phyloP scores from a whole-genome alignment of 2,888 invertebrate species.

The Eudasyphora cyanicolor region DNA sequence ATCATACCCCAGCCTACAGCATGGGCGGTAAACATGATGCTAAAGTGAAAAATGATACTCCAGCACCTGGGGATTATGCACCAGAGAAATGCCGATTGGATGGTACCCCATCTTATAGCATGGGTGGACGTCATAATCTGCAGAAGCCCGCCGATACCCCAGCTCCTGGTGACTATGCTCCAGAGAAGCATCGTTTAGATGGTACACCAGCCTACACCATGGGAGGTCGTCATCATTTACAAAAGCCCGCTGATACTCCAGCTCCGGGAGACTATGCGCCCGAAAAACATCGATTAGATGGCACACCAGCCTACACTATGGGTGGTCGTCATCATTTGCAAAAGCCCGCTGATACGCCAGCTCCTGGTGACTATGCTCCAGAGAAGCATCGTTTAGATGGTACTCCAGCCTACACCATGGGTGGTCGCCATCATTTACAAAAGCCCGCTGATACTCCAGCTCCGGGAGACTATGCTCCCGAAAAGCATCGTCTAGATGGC shows the following conservation, averaged over 20 bases:
- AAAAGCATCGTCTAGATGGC: slow-evolving; percentile 78
- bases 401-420: slow-evolving; percentile 81
- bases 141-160: slow-evolving; percentile 78
- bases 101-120: slow-evolving; percentile 81
- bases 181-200: slow-evolving; percentile 84
- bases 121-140: slow-evolving; percentile 82
- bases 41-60: slow-evolving; percentile 75
- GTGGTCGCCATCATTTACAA: slow-evolving; percentile 79
- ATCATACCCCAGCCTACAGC: slow-evolving; percentile 84
- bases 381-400: slow-evolving; percentile 80
- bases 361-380: slow-evolving; percentile 81
- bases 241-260: slow-evolving; percentile 84
- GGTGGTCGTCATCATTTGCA: slow-evolving; percentile 81
- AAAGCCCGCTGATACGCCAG: slow-evolving; percentile 80
- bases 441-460: slow-evolving; percentile 82
- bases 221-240: slow-evolving; percentile 84
- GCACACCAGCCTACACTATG: slow-evolving; percentile 84
- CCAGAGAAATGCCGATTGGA: slow-evolving; percentile 81
- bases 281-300: slow-evolving; percentile 81
- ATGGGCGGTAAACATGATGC: slow-evolving; percentile 76
- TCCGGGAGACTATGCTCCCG: slow-evolving; percentile 82
- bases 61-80: slow-evolving; percentile 80
- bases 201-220: slow-evolving; percentile 82
- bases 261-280: slow-evolving; percentile 84
- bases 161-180: slow-evolving; percentile 83